Percentiles rank a stretch among this genome's conserved stretches.
phyloP scores from a whole-genome alignment of 2,888 invertebrate genomes.

The Microlaimidae sp. region DNA sequence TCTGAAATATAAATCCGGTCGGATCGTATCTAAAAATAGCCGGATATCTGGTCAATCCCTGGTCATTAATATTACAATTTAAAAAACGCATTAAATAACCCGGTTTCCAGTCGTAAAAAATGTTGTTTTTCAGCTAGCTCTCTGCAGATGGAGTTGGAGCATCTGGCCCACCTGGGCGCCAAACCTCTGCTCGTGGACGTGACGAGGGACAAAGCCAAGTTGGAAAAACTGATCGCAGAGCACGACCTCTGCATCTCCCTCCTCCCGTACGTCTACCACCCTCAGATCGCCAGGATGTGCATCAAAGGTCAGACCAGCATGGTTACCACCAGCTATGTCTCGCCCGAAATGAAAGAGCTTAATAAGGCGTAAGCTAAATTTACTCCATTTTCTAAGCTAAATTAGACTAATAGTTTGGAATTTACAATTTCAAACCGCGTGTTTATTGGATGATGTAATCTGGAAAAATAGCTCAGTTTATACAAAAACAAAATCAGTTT shows the following conservation, averaged over 20 bases:
- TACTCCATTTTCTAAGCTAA: too few relatives aligned
- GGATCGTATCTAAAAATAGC: too few relatives aligned
- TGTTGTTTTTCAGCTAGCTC: constrained; percentile 48
- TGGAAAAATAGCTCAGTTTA: too few relatives aligned
- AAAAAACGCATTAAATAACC: too few relatives aligned
- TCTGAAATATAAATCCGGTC: too few relatives aligned
- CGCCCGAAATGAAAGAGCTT: constrained; percentile 59
- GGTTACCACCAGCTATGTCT: constrained; percentile 89
- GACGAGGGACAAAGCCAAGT: constrained; percentile 50
- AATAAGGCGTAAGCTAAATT: constrained; percentile 59
- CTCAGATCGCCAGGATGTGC: constrained; percentile 63
- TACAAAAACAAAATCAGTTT: too few relatives aligned
- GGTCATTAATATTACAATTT: too few relatives aligned
- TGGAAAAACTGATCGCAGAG: constrained; percentile 53
- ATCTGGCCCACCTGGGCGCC: constrained; percentile 33
- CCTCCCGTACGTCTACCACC: constrained; percentile 74
- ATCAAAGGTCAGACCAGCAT: constrained; percentile 68
- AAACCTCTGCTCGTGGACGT: constrained; percentile 67
- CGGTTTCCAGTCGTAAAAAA: too few relatives aligned
- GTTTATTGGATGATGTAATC: too few relatives aligned
- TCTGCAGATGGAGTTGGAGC: constrained; percentile 53
- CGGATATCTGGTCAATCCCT: too few relatives aligned
- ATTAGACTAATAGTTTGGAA: too few relatives aligned
- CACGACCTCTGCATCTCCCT: constrained; percentile 49
- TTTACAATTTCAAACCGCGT: too few relatives aligned